A percentile compares a stretch with the other conserved stretches of the same genome.
Conservation (phyloP, 2,888 invertebrate genomes). For the Troilus luridus region DNA sequence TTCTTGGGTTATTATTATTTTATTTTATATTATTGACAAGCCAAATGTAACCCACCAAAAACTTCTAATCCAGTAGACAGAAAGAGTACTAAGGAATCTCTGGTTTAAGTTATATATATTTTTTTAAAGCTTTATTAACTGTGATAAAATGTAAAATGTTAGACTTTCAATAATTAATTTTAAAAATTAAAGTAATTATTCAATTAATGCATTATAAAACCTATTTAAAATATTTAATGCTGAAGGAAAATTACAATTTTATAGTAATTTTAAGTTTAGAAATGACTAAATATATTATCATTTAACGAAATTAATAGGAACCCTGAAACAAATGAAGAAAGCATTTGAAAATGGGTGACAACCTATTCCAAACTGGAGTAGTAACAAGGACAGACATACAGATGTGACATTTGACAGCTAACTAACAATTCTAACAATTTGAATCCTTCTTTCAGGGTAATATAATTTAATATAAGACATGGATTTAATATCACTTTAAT, state of each 20-base stretch:
- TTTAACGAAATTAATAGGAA: not conserved
- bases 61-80: no score
- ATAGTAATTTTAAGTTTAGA: not conserved
- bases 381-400: not conserved
- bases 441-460: conserved; percentile 15
- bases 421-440: not conserved
- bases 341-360: not conserved
- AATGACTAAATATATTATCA: not conserved
- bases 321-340: not conserved
- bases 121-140: no score
- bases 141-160: no score
- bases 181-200: not conserved
- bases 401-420: not conserved
- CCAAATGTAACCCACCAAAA: no score
- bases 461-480: not conserved
- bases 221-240: not conserved
- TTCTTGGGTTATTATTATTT: no score
- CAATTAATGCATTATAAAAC: not conserved
- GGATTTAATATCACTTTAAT: not conserved
- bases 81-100: no score
- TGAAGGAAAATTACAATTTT: not conserved
- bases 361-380: not conserved
- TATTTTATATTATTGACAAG: no score
- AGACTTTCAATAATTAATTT: not conserved
- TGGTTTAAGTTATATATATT: no score